Evolutionary conservation across 2,113 vertebrate species (phyloP).

Genomic region (Eubucco bourcierii): DNA sequence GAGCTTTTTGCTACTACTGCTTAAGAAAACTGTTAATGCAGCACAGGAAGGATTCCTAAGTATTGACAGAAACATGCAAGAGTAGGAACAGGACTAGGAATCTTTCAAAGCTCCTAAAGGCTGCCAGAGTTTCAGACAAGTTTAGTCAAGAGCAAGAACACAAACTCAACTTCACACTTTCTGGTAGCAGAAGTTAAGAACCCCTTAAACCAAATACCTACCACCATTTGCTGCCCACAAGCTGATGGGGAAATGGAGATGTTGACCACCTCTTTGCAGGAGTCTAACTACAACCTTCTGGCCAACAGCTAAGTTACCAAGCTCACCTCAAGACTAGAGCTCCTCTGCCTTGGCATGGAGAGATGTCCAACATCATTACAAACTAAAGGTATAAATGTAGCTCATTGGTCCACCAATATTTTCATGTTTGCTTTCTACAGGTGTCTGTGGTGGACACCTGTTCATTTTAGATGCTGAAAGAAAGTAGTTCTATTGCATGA

Average conservation of each 20-base stretch:
- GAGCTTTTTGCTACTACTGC: background rate
- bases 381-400: background rate
- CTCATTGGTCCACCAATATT: background rate
- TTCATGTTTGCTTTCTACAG: background rate
- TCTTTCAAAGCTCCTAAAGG: background rate
- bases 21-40: background rate
- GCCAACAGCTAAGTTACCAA: background rate
- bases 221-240: background rate
- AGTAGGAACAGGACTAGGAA: background rate
- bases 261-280: fast-evolving
- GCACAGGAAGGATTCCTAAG: background rate
- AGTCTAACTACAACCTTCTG: background rate
- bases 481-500: background rate
- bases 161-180: background rate
- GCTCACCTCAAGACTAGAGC: background rate
- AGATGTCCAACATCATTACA: background rate
- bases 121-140: background rate
- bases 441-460: background rate
- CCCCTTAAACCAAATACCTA: background rate
- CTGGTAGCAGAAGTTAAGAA: background rate
- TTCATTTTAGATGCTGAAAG: background rate
- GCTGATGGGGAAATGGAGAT: background rate
- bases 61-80: background rate
- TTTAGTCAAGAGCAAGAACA: background rate
- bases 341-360: background rate